Percentiles rank a stretch among this genome's conserved stretches.
These are phyloP conservation scores for Laodelphax striatellus DNA, from an alignment of 1,140 invertebrate genomes.

Conservation along the genomic window DNA sequence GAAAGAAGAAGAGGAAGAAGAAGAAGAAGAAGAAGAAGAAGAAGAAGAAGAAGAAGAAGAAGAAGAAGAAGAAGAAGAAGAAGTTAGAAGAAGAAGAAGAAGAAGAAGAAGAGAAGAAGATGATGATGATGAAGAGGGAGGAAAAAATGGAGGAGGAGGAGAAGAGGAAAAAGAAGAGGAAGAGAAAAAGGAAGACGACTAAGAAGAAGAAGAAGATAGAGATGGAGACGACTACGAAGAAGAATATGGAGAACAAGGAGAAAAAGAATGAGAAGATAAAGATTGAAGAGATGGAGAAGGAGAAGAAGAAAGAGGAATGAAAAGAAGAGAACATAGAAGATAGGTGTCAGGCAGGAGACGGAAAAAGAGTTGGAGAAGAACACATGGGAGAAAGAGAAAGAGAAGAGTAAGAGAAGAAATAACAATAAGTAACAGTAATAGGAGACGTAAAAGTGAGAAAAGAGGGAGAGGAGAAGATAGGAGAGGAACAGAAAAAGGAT, in stretches of 20 bases:
- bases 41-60: no score
- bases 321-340: no score
- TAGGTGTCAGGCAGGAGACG: no score
- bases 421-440: slow-evolving; percentile 8
- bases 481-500: neutral
- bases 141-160: neutral
- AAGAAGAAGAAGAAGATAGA: slow-evolving; percentile 5
- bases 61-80: no score
- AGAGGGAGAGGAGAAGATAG: slow-evolving; percentile 4
- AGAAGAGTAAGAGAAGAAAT: slow-evolving; percentile 4
- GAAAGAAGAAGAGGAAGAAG: slow-evolving; percentile 4
- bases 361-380: neutral
- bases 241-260: no score
- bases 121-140: no score
- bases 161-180: slow-evolving; percentile 4
- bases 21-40: slow-evolving; percentile 9
- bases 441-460: neutral
- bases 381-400: neutral
- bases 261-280: no score
- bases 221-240: no score
- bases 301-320: no score
- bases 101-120: no score
- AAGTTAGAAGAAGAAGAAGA: no score
- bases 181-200: neutral
- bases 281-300: no score